A percentile compares a stretch with the other conserved stretches of the same genome.
phyloP scores from a whole-genome alignment of 2,113 vertebrate genomes.

The Sclerurus mexicanus region DNA sequence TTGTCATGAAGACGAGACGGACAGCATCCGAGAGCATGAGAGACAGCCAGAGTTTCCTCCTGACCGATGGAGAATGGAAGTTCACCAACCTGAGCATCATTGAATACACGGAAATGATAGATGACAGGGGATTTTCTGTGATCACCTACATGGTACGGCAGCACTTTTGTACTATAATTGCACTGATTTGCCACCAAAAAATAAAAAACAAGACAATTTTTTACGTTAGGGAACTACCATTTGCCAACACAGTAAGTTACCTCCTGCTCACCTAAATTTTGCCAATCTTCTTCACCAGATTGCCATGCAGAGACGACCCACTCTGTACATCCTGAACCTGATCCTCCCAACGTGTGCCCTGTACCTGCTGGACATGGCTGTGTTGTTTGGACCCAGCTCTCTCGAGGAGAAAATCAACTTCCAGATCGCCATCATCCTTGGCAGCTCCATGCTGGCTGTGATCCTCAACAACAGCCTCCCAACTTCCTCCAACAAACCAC shows the following conservation, averaged over 20 bases:
- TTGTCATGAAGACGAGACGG: not conserved
- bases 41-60: not conserved
- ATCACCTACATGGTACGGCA: not conserved
- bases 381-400: constrained; percentile 69
- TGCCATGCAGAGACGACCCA: constrained; percentile 67
- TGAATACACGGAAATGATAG: rapidly evolving
- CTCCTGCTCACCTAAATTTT: not conserved
- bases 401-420: constrained; percentile 75
- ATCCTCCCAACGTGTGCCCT: constrained; percentile 73
- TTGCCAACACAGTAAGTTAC: not conserved
- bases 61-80: constrained; percentile 62
- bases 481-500: constrained; percentile 71
- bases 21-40: not conserved
- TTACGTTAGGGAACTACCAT: not conserved
- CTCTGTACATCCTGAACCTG: constrained; percentile 76
- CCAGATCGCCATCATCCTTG: constrained; percentile 80
- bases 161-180: not conserved
- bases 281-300: constrained; percentile 50
- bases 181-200: not conserved
- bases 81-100: constrained; percentile 37
- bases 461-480: constrained; percentile 82
- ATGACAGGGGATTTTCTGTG: not conserved
- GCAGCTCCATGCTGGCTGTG: constrained; percentile 80
- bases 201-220: not conserved
- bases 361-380: constrained; percentile 76